Conservation (phyloP, 2,888 invertebrate species). For the Pollenia labialis region DNA sequence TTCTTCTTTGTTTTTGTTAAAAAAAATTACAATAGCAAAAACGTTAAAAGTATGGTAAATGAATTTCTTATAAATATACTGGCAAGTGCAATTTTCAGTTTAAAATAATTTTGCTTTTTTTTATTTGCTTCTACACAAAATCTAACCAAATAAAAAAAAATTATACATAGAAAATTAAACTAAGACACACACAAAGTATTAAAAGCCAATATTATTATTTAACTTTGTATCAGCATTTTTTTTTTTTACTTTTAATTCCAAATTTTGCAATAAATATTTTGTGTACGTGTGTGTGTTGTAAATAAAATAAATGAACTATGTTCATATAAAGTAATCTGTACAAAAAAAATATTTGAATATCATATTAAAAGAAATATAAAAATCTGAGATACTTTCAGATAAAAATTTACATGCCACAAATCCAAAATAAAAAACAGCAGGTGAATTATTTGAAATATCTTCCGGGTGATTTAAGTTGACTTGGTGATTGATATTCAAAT, state of each 20-base stretch:
- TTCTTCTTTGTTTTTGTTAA: conserved; percentile 38
- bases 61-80: conserved; percentile 5
- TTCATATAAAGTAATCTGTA: neutral
- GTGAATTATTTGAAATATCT: conserved; percentile 76
- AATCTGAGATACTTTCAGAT: conserved; percentile 15
- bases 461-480: conserved; percentile 75
- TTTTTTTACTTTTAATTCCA: conserved; percentile 33
- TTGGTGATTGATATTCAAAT: conserved; percentile 56
- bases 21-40: conserved; percentile 73
- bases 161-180: neutral
- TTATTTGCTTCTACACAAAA: neutral
- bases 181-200: conserved; percentile 45
- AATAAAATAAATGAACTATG: neutral
- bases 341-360: conserved; percentile 12
- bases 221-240: neutral
- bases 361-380: conserved; percentile 27
- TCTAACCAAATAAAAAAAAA: neutral
- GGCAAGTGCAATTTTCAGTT: conserved; percentile 1
- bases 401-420: neutral
- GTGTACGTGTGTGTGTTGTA: neutral
- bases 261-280: conserved; percentile 53
- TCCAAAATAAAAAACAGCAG: conserved; percentile 60
- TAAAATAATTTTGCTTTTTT: conserved; percentile 6
- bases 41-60: conserved; percentile 74
- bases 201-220: conserved; percentile 26